Percentiles rank a stretch among this genome's conserved stretches.
Evolutionary conservation across 2,888 invertebrate genomes (phyloP).

Genomic region (Dolomedes plantarius): DNA sequence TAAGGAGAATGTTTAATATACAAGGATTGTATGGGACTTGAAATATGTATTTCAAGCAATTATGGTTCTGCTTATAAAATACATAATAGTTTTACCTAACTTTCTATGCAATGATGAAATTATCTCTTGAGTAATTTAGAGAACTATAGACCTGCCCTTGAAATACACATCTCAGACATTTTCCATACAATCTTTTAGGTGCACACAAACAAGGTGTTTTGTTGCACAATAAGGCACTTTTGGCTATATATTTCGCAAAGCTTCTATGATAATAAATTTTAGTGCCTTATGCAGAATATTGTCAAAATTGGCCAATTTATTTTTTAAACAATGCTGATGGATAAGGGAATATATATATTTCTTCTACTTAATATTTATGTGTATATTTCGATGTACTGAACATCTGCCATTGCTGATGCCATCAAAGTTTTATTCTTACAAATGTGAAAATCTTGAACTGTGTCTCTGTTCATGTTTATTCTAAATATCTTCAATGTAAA

Average conservation of each 20-base stretch:
- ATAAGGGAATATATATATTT: neutral
- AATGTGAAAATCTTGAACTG: neutral
- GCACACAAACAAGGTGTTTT: no score
- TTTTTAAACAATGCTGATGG: neutral
- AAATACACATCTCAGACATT: no score
- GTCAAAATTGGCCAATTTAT: neutral
- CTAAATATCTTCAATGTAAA: neutral
- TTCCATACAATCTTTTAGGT: no score
- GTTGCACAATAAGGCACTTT: no score
- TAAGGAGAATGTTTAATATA: no score
- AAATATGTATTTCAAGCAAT: no score
- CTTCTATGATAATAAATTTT: conserved; percentile 8
- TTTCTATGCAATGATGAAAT: no score
- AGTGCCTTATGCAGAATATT: conserved; percentile 4
- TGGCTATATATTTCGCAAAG: neutral
- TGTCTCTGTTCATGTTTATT: neutral
- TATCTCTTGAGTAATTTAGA: no score
- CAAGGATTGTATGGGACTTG: no score
- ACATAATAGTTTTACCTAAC: no score
- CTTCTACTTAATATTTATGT: neutral
- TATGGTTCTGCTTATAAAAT: no score
- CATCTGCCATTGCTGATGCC: conserved; percentile 30
- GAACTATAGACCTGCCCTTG: no score
- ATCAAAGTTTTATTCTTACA: conserved; percentile 15
- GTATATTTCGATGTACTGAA: neutral